These are phyloP conservation scores for Petroica traversi DNA, from an alignment of 2,113 vertebrate species.

Conservation along the genomic window DNA sequence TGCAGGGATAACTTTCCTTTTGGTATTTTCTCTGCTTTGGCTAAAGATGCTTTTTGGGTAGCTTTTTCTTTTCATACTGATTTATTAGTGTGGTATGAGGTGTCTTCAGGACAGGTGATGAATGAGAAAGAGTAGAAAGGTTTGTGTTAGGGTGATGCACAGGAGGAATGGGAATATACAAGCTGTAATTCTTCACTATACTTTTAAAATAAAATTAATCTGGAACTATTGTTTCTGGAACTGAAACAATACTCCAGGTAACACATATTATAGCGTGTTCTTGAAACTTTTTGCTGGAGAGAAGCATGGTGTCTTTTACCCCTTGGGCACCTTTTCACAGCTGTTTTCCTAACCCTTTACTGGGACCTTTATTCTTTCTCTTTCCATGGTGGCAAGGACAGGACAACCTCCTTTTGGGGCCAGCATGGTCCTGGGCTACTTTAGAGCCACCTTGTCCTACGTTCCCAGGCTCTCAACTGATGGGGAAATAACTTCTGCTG, in stretches of 20 bases:
- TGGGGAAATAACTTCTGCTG: not conserved
- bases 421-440: not conserved
- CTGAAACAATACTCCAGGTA: not conserved
- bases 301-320: not conserved
- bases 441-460: not conserved
- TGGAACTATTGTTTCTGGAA: not conserved
- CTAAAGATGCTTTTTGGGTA: not conserved
- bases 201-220: not conserved
- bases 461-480: not conserved
- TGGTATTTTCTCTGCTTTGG: not conserved
- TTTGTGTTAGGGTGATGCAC: not conserved
- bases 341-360: not conserved
- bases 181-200: not conserved
- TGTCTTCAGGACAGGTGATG: not conserved
- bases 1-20: not conserved
- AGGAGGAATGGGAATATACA: not conserved
- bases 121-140: not conserved
- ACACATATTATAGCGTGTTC: fast-evolving
- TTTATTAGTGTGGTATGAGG: not conserved
- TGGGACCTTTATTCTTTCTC: not conserved
- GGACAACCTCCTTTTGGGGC: not conserved
- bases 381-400: not conserved
- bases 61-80: not conserved
- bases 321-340: not conserved
- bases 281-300: not conserved